Conservation (phyloP, 2,888 invertebrate species). For the Tanytarsus gracilentus region DNA sequence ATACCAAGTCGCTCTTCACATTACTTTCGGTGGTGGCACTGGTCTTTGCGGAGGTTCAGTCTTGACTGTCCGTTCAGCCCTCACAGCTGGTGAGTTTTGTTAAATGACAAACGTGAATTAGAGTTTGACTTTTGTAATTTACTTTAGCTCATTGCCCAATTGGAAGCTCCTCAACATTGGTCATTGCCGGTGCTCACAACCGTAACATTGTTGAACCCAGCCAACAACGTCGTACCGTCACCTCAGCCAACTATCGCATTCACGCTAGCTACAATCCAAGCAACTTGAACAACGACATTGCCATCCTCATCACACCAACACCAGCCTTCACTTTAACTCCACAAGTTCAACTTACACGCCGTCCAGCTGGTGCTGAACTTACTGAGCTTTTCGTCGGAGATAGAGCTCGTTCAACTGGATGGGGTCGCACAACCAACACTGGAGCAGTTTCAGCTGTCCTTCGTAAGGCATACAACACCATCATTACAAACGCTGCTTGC, state of each 20-base stretch:
- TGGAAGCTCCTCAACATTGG: background rate
- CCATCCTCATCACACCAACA: constrained; percentile 34
- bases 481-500: constrained; percentile 38
- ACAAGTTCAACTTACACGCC: constrained; percentile 35
- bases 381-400: constrained; percentile 37
- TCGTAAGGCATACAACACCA: constrained; percentile 35
- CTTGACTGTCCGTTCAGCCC: background rate
- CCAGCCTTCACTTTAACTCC: constrained; percentile 35
- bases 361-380: constrained; percentile 35
- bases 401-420: constrained; percentile 36
- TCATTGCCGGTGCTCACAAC: constrained; percentile 20
- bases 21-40: background rate
- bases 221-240: constrained; percentile 13
- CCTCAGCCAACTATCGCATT: background rate
- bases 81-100: no score
- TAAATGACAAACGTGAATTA: no score
- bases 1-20: constrained; percentile 15
- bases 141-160: constrained; percentile 9
- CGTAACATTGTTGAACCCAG: background rate
- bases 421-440: constrained; percentile 31
- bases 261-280: constrained; percentile 32
- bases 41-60: constrained; percentile 18
- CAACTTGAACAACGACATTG: constrained; percentile 37
- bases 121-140: background rate
- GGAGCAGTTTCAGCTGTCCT: constrained; percentile 34